Base-by-base conservation (phyloP, 2,113 vertebrate genomes). In the Prochilodus magdalenae region DNA sequence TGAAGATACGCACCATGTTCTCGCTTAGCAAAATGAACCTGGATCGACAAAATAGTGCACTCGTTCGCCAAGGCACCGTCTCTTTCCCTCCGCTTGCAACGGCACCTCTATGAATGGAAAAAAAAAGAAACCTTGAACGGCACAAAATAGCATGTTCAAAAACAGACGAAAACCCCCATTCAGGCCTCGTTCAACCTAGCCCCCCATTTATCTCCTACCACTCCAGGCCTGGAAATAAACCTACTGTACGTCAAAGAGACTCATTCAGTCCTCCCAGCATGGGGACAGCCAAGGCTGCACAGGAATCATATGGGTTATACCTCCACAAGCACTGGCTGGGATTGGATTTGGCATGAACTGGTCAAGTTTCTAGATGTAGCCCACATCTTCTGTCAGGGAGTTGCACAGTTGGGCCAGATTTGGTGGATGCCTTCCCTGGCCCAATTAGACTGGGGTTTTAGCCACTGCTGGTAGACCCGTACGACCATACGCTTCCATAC, bases 1-100 rank as follows among this genome's bases (percentile, higher is more conserved):
- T 22, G 3, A 27, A 77, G 44, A 67, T 27, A 12, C 6, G 59
- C 65, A 70, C 84, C 80, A 90, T 84, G 87, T 33, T 82, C 84
- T 82, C 63, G 81, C 89, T 80, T 87, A 72, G 85, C 83, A n/a
- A 85, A 84, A 86, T 62, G 75, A 85, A 79, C 85, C 72, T 36
- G 79, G 87, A 88, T 80, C 79, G 62, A 0, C 12, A 78, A 0
- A 24, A 83, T 88, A 86, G 7, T 60, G 22, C 89, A 77, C 78
- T 84, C 84, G 82, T 81, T 14, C 5, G 18, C 16, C 81, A 88
- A 84, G 73, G 85, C 71, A 18, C 20, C 27, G 4, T 80, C 55
- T 63, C 12, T 30, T 27, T 33, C 47, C 14, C 69, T 36, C 77
- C 60, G 66, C 22, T 13, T 29, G 66, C 67, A 26, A 30, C n/a